Percentiles rank a stretch among this genome's conserved stretches.
These are phyloP conservation scores for Drosophila koepferae DNA, from an alignment of 2,888 invertebrate genomes.

Conservation along the genomic window DNA sequence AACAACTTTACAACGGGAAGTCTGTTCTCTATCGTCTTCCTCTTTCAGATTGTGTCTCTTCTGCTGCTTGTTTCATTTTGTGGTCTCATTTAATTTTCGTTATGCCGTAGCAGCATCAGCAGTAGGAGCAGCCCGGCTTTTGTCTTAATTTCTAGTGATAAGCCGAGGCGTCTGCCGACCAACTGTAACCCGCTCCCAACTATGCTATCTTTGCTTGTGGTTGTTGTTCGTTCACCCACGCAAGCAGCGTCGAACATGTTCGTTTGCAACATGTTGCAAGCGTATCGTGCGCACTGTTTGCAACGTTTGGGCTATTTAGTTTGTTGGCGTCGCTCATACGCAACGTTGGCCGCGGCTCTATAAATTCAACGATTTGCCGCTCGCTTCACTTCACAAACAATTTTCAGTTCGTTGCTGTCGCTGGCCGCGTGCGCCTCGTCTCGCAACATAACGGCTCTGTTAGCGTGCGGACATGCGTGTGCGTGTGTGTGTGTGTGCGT, in stretches of 20 bases:
- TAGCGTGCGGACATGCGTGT: slow-evolving; percentile 17
- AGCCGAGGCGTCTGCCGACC: slow-evolving; percentile 48
- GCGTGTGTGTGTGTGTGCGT: slow-evolving; percentile 11
- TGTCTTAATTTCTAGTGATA: slow-evolving; percentile 78
- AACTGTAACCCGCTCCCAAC: slow-evolving; percentile 9
- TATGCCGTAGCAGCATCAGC: slow-evolving; percentile 24
- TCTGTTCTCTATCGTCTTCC: neutral
- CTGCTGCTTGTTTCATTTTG: slow-evolving; percentile 35
- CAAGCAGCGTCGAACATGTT: slow-evolving; percentile 47
- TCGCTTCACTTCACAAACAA: slow-evolving; percentile 24
- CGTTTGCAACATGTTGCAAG: slow-evolving; percentile 27
- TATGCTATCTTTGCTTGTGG: neutral
- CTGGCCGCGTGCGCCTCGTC: slow-evolving; percentile 54
- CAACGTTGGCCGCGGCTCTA: slow-evolving; percentile 60
- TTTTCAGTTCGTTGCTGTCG: slow-evolving; percentile 63
- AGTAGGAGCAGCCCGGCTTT: slow-evolving; percentile 29
- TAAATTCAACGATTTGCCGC: slow-evolving; percentile 3
- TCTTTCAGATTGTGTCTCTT: slow-evolving; percentile 10
- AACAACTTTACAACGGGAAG: slow-evolving; percentile 6
- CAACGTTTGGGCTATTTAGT: slow-evolving; percentile 40
- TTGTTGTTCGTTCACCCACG: neutral
- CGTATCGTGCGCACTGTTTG: slow-evolving; percentile 13
- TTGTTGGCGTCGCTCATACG: slow-evolving; percentile 68
- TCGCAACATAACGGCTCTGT: slow-evolving; percentile 30
- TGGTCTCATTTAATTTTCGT: slow-evolving; percentile 67